phyloP scores from a whole-genome alignment of 2,113 vertebrate genomes.

The Heterochromis multidens region DNA sequence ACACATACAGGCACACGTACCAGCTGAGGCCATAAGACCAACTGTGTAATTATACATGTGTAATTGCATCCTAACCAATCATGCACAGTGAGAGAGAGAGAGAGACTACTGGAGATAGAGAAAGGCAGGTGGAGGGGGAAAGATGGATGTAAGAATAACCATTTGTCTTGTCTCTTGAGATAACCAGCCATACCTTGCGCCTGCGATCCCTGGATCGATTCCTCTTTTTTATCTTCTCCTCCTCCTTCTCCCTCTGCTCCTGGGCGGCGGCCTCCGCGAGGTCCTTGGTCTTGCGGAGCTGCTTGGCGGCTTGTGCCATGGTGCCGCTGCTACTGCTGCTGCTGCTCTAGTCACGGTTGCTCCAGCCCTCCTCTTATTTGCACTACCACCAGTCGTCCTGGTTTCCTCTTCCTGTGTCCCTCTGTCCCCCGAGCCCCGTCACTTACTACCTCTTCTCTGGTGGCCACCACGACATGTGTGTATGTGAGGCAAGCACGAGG shows the following conservation, averaged over 20 bases:
- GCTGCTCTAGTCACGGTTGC: constrained; percentile 49
- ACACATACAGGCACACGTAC: not conserved
- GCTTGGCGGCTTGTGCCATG: constrained; percentile 99
- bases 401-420: constrained; percentile 49
- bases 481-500: constrained; percentile 21
- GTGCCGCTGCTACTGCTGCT: constrained; percentile 69
- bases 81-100: constrained; percentile 4
- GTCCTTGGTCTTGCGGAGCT: constrained; percentile 98
- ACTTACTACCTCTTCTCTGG: constrained; percentile 42
- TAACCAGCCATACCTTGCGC: constrained; percentile 84
- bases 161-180: constrained; percentile 27
- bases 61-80: constrained; percentile 19
- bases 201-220: constrained; percentile 93
- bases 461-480: constrained; percentile 63
- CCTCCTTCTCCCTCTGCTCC: constrained; percentile 96
- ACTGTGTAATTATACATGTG: constrained; percentile 47
- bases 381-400: constrained; percentile 45
- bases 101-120: not conserved
- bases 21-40: constrained; percentile 46
- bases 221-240: constrained; percentile 89
- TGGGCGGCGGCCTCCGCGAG: constrained; percentile 91
- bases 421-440: constrained; percentile 38
- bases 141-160: constrained; percentile 10
- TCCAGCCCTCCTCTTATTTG: constrained; percentile 48
- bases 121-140: not conserved